phyloP scores from a whole-genome alignment of 2,113 vertebrate genomes.

The Cyanistes caeruleus region DNA sequence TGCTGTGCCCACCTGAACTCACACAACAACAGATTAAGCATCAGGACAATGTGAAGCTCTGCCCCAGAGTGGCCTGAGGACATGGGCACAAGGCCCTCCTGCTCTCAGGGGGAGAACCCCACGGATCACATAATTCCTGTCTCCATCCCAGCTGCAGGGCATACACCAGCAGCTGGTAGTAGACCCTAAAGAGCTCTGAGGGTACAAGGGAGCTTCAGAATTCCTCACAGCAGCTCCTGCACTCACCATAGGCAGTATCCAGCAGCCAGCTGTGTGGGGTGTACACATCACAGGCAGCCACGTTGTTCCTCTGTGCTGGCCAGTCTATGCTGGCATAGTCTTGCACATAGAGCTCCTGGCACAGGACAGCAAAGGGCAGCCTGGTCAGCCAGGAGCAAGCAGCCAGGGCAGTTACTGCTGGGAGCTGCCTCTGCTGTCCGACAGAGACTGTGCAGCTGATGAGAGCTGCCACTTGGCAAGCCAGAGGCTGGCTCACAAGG shows the following conservation, averaged over 20 bases:
- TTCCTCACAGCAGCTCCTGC: accelerated
- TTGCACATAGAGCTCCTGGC: slow-evolving; percentile 91
- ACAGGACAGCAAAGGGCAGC: not conserved
- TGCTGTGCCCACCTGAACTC: not conserved
- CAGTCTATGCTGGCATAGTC: slow-evolving; percentile 89
- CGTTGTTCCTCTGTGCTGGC: slow-evolving; percentile 87
- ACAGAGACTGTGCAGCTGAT: not conserved
- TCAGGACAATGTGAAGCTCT: not conserved
- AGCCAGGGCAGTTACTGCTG: not conserved
- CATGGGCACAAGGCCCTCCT: not conserved
- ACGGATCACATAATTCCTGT: not conserved
- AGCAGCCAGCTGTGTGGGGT: slow-evolving; percentile 90
- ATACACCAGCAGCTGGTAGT: not conserved
- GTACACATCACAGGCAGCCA: slow-evolving; percentile 87
- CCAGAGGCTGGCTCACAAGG: not conserved
- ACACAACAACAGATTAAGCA: accelerated
- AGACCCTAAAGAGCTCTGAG: not conserved
- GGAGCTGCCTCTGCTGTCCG: not conserved
- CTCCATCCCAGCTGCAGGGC: not conserved
- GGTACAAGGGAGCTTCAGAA: not conserved
- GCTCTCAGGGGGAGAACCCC: not conserved
- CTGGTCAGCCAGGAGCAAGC: not conserved
- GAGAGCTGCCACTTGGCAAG: not conserved
- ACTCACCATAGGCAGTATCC: slow-evolving; percentile 76
- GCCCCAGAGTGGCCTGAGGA: not conserved